Conservation (phyloP, 2,888 invertebrate genomes). For the Eudasyphora cyanicolor region DNA sequence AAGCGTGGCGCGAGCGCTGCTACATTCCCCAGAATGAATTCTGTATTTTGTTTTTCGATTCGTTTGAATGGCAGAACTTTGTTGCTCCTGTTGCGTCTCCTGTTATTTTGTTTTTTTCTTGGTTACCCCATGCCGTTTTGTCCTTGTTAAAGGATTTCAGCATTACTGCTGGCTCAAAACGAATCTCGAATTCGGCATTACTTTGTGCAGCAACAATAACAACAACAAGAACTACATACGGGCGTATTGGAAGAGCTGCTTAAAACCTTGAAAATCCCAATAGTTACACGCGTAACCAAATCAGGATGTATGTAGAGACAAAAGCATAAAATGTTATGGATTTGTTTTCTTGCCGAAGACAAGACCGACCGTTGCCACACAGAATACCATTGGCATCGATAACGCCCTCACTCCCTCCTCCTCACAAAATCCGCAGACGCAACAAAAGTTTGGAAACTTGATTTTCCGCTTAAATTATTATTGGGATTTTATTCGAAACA, state of each 20-base stretch:
- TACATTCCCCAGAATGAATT: neutral
- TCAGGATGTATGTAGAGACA: neutral
- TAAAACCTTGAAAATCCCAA: constrained; percentile 22
- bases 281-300: constrained; percentile 15
- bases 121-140: neutral
- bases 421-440: neutral
- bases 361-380: neutral
- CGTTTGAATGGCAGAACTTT: neutral
- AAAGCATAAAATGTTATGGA: constrained; percentile 28
- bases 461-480: constrained; percentile 14
- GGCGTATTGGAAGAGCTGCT: neutral
- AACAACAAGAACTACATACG: too few species aligned
- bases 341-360: neutral
- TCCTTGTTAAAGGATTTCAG: neutral
- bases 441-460: constrained; percentile 35
- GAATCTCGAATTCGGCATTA: neutral
- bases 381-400: neutral
- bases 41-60: neutral
- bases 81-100: neutral
- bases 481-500: neutral
- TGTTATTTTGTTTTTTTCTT: too few species aligned
- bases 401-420: neutral
- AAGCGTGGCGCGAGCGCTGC: neutral
- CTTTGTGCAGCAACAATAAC: neutral
- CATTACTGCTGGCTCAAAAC: neutral